Conservation (phyloP, 2,888 invertebrate species). For the Busseola fusca region DNA sequence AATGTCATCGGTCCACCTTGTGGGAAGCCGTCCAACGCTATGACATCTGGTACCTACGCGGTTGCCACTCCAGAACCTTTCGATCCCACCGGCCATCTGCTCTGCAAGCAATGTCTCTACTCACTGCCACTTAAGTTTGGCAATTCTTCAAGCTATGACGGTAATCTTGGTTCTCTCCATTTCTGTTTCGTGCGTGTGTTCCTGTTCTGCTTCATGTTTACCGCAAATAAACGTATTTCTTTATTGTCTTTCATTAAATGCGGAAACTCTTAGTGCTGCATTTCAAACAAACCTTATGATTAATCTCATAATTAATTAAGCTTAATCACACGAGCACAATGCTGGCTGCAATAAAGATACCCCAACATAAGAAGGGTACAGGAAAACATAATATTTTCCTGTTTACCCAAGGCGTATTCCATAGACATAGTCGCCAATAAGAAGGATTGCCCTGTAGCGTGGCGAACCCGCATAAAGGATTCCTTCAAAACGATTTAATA, state of each 20-base stretch:
- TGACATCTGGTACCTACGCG: no score
- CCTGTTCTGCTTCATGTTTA: no score
- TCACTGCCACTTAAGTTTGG: no score
- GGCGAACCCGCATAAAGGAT: constrained; percentile 31
- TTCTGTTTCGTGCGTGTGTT: no score
- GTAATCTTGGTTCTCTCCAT: no score
- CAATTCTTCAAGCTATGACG: no score
- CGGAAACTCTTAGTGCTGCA: neutral
- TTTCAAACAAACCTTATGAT: constrained; percentile 6
- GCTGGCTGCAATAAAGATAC: constrained; percentile 32
- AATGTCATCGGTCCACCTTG: no score
- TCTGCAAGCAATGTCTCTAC: no score
- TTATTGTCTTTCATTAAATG: neutral
- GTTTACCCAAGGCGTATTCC: constrained; percentile 40
- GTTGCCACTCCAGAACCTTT: no score
- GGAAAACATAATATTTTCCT: constrained; percentile 54
- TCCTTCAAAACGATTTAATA: constrained; percentile 38
- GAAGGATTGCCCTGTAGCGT: constrained; percentile 35
- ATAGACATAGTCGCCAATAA: constrained; percentile 26
- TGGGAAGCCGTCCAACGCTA: no score
- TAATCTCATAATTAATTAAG: constrained; percentile 42
- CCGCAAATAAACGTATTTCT: no score
- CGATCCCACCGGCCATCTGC: no score
- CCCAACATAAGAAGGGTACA: constrained; percentile 32
- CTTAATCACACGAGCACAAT: constrained; percentile 21